Percentiles rank a stretch among this genome's conserved stretches.
Conservation (phyloP, 2,113 vertebrate species). For the Aphelocoma coerulescens region DNA sequence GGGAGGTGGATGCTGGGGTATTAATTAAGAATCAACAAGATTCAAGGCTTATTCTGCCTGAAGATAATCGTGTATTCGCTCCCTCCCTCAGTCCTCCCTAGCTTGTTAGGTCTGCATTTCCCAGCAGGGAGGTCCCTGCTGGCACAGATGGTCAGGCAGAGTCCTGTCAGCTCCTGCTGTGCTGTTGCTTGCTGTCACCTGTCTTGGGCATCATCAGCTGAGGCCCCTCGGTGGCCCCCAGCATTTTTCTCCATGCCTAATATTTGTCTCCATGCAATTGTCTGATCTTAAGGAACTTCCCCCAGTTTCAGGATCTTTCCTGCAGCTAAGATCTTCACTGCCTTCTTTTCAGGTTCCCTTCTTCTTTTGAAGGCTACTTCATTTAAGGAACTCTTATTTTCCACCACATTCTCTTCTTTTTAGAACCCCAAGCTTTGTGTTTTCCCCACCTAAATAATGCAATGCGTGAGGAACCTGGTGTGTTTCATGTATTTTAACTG, state of each 20-base stretch:
- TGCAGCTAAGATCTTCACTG: not conserved
- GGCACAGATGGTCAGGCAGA: not conserved
- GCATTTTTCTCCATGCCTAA: not conserved
- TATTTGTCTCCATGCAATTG: not conserved
- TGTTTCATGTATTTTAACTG: not conserved
- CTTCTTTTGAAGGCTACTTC: not conserved
- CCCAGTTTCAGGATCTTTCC: not conserved
- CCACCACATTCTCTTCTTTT: not conserved
- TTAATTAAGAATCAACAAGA: not conserved
- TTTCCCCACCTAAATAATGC: not conserved
- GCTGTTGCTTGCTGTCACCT: not conserved
- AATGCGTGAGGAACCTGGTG: not conserved
- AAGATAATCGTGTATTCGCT: fast-evolving
- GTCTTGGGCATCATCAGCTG: fast-evolving
- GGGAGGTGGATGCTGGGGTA: not conserved
- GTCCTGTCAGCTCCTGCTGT: not conserved
- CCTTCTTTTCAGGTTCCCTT: not conserved
- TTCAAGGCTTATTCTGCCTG: not conserved
- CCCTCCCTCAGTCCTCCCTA: fast-evolving
- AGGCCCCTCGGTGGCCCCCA: not conserved
- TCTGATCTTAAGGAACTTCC: not conserved
- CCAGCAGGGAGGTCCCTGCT: not conserved
- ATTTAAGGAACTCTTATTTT: not conserved
- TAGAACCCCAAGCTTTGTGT: not conserved
- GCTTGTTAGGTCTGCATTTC: too few relatives aligned